Evolutionary conservation across 2,797 vertebrate species (phyloP), one percentile per base, ranked within the genome.

Genomic region (Allobates femoralis): DNA sequence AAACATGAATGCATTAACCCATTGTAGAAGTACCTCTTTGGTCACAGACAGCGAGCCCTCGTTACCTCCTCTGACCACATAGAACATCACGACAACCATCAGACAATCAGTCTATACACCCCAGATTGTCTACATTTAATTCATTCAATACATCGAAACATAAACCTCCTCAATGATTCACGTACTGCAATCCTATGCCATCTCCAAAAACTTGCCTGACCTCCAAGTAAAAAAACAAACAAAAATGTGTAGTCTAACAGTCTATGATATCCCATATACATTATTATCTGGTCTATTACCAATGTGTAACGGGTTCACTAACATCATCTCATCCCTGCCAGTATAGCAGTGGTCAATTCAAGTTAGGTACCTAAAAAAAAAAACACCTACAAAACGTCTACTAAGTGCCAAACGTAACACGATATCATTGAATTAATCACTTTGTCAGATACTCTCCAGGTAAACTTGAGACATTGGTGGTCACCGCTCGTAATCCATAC

Each of bases 391-490:
- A 26, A 50, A 19, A 41, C 19, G 64, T 55, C 66, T 64, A 79
- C 30, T 55, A 67, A 66, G 74, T 77, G 46, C 74, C 74, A 67
- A 69, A 69, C 10, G 14, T 30, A 41, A 79, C 8, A 30, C 32
- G 3, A 26, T 1, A 15, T 46, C 3, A 50, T 51, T 32, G 2
- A 14, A 11, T n/a, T 56, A 21, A 5, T 58, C 18, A 55, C 79
- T n/a, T 34, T 46, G 67, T 60, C 18, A 2, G 28, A 46, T 46
- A 75, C 69, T 15, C 60, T 46, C 37, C 50, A n/a, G 67, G 58
- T 37, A 71, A 28, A 41, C 32, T 21, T 10, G 2, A 14, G 34
- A 5, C 46, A 10, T 41, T 4, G 67, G 67, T 19, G n/a, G 69
- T n/a, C n/a, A n/a, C 34, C 12, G 41, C 55, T 46, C 26, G 19